Evolutionary conservation across 2,797 vertebrate genomes (phyloP).

Genomic region (Lates japonicus): DNA sequence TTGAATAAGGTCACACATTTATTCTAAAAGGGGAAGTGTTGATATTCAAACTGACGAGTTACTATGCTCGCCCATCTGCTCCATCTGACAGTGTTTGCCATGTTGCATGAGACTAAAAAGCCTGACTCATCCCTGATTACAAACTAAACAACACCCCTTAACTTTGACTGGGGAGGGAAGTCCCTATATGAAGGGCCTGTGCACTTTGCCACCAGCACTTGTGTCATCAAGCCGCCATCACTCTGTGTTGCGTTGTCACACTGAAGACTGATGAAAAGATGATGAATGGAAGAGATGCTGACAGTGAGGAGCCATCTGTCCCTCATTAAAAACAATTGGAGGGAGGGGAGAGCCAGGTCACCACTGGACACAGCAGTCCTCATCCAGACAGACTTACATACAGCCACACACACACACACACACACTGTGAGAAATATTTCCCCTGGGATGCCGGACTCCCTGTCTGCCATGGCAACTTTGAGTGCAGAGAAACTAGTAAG

Average conservation of each 20-base stretch:
- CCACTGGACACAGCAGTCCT: slow-evolving; percentile 46
- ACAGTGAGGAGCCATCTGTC: slow-evolving; percentile 71
- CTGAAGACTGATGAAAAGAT: slow-evolving; percentile 58
- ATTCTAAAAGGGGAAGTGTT: slow-evolving; percentile 75
- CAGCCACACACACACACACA: slow-evolving; percentile 15
- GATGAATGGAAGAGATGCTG: slow-evolving; percentile 58
- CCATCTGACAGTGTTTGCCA: slow-evolving; percentile 41
- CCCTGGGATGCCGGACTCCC: slow-evolving; percentile 44
- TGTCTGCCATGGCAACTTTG: slow-evolving; percentile 44
- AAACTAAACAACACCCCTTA: slow-evolving; percentile 26
- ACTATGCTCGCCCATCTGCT: slow-evolving; percentile 49
- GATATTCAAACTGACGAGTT: slow-evolving; percentile 64
- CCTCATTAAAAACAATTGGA: slow-evolving; percentile 70
- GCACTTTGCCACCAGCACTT: slow-evolving; percentile 15
- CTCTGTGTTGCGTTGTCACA: slow-evolving; percentile 56
- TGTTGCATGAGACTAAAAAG: slow-evolving; percentile 9
- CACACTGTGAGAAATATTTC: slow-evolving; percentile 31
- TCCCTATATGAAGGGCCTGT: background rate
- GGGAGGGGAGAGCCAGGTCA: slow-evolving; percentile 49
- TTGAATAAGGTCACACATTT: slow-evolving; percentile 64
- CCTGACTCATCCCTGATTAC: slow-evolving; percentile 22
- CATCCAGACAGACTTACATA: slow-evolving; percentile 2
- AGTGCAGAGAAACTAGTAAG: slow-evolving; percentile 26
- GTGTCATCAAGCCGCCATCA: slow-evolving; percentile 49
- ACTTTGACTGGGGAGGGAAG: slow-evolving; percentile 4